phyloP scores from a whole-genome alignment of 2,797 vertebrate genomes.

The Tokudaia muenninki region DNA sequence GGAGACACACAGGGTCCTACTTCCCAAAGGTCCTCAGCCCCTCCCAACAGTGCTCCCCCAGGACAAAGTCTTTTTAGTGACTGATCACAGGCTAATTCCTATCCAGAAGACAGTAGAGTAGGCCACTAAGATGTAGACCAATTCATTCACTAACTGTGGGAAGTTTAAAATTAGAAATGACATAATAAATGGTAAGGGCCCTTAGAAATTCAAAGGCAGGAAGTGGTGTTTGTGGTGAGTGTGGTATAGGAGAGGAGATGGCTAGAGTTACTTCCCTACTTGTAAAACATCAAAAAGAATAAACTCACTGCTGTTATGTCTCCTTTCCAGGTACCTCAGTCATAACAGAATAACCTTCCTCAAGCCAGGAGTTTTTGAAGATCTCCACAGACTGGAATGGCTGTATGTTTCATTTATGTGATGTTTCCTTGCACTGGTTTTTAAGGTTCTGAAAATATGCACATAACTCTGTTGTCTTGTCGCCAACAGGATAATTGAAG shows the following conservation, averaged over 20 bases:
- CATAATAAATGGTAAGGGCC: neutral
- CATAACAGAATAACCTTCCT: slow-evolving; percentile 94
- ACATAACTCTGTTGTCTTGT: slow-evolving; percentile 69
- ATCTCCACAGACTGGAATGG: slow-evolving; percentile 96
- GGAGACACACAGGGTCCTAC: no score
- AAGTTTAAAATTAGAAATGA: neutral
- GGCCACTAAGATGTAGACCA: neutral
- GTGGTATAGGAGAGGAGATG: neutral
- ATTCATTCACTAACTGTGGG: neutral
- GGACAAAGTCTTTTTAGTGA: neutral
- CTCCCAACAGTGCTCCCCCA: neutral
- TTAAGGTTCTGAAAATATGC: slow-evolving; percentile 52
- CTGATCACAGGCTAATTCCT: neutral
- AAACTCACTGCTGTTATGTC: slow-evolving; percentile 17
- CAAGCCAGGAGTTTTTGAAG: slow-evolving; percentile 94
- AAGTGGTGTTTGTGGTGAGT: neutral
- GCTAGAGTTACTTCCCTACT: neutral
- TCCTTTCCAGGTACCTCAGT: slow-evolving; percentile 93
- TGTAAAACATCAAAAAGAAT: slow-evolving; percentile 37
- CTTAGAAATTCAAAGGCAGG: neutral
- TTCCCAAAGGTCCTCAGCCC: neutral
- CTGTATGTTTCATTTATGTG: slow-evolving; percentile 90
- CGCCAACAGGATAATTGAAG: slow-evolving; percentile 94
- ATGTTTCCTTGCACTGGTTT: slow-evolving; percentile 29
- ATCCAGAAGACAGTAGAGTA: neutral